Percentiles rank a stretch among this genome's conserved stretches.
Conservation (phyloP, 2,888 invertebrate species). For the Trileptium ribeirensis region DNA sequence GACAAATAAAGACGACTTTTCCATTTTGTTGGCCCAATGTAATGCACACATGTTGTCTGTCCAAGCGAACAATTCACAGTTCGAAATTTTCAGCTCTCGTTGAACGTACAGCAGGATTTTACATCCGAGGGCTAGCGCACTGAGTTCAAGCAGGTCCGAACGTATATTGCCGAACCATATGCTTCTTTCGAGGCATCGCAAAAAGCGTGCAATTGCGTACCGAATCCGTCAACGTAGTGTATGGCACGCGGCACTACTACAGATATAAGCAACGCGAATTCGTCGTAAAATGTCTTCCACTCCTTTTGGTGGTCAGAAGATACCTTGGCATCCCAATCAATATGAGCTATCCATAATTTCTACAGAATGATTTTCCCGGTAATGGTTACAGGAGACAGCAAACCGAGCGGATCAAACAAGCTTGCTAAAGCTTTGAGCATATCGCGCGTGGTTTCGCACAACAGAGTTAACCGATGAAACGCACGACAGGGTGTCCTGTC, state of each 20-base stretch:
- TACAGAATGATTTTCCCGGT: background rate
- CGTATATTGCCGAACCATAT: background rate
- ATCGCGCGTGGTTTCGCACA: background rate
- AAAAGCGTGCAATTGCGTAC: background rate
- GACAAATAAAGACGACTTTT: background rate
- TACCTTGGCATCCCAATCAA: conserved; percentile 12
- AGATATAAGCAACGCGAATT: no score
- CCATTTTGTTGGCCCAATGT: background rate
- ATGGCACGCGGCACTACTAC: no score
- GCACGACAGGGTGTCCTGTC: background rate
- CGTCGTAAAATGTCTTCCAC: background rate
- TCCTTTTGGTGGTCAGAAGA: background rate
- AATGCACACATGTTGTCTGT: background rate
- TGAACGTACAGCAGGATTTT: background rate
- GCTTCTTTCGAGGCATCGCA: background rate
- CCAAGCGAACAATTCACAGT: background rate
- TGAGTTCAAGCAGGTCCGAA: conserved; percentile 22
- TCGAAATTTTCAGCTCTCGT: background rate
- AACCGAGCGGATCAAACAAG: background rate
- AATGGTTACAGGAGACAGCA: background rate
- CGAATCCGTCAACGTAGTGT: no score
- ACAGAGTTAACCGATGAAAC: background rate
- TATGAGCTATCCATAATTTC: background rate
- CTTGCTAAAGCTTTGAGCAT: background rate
- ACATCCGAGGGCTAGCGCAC: background rate